phyloP scores from a whole-genome alignment of 1,140 invertebrate genomes.

The Leptestheria dahalacensis region DNA sequence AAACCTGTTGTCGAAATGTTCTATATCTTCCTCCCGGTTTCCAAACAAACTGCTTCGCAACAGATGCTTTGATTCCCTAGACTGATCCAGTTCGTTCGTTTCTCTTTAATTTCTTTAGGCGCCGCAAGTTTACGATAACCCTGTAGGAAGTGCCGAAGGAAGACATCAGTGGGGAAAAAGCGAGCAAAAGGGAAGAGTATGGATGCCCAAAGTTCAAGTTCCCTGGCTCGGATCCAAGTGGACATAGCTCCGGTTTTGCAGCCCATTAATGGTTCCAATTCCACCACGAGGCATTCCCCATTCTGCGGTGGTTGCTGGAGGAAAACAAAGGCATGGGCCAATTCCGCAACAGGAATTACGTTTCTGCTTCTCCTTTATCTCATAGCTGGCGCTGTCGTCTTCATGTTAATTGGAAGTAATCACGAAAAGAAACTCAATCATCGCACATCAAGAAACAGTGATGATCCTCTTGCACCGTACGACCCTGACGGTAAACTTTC shows the following conservation, averaged over 20 bases:
- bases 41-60: no score
- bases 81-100: no score
- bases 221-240: neutral
- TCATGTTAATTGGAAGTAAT: constrained; percentile 35
- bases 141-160: no score
- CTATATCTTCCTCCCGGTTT: no score
- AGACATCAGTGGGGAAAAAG: neutral
- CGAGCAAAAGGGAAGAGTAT: neutral
- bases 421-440: neutral
- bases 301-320: constrained; percentile 7
- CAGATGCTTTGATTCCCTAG: no score
- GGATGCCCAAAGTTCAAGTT: neutral
- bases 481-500: constrained; percentile 3
- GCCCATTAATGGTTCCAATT: neutral
- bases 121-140: no score
- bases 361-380: constrained; percentile 40
- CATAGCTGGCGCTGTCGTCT: constrained; percentile 42
- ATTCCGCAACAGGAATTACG: constrained; percentile 35
- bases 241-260: no score
- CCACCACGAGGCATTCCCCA: neutral
- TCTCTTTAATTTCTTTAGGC: no score
- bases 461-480: neutral
- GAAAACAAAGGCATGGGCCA: constrained; percentile 23
- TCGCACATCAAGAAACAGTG: neutral
- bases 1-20: no score